Base-by-base conservation (phyloP, 2,888 invertebrate genomes). In the Lasioglossum morio region DNA sequence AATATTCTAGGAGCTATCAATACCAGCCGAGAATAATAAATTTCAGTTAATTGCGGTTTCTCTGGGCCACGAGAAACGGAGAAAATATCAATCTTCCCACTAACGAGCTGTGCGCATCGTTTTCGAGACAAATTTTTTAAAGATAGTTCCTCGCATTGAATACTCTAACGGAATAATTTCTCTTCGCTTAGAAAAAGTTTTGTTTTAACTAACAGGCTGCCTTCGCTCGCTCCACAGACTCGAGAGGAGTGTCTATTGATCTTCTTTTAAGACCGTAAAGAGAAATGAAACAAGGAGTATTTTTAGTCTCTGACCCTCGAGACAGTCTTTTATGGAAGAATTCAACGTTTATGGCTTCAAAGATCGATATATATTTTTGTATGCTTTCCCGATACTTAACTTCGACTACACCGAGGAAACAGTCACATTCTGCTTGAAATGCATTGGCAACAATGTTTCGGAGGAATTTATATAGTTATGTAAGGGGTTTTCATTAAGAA, bases 241-340 rank as follows among this genome's bases (percentile, higher is more conserved):
- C 23, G 34, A 37, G 34, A 69, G 66, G 34, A 69, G 23, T 37
- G 66, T 23, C 30, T 69, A 69, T 69, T 69, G 63, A 63, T 82
- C 72, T 69, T 69, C 34, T 37, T 69, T 69, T 69, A 34, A 69
- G 66, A 69, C 66, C 34, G 34, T 12, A 69, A 37, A 23, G 34
- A 69, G 66, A 69, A 69, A 69, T 37, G 66, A 69, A 23, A 69
- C 66, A 69, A 69, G 23, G 66, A 37, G 63, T 63, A 63, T 63
- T 63, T 63, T 63, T 63, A 63, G 63, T 63, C 63, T 63, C 30
- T 30, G 63, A 63, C 63, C 63, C 63, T 63, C 63, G 63, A 63
- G 63, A 63, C 30, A 63, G 63, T 63, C 63, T 63, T 63, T 63
- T 63, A 63, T 63, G 30, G 30, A 30, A 30, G 63, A 63, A 30